These are phyloP conservation scores for Myripristis jacobus DNA, from an alignment of 2,797 vertebrate genomes.

Conservation along the genomic window DNA sequence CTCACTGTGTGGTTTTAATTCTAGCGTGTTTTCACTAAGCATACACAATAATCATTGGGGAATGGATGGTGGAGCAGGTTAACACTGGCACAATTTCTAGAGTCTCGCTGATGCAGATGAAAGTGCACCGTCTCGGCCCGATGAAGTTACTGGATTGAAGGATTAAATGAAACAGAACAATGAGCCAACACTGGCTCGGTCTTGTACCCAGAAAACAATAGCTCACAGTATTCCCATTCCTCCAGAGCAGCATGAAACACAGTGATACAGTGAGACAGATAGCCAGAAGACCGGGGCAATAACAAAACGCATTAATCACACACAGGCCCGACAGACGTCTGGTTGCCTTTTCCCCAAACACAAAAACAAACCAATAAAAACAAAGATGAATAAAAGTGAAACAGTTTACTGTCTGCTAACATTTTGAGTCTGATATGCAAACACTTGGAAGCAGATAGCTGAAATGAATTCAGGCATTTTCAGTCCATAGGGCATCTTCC, in stretches of 20 bases:
- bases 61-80: neutral
- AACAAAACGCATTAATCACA: slow-evolving; percentile 44
- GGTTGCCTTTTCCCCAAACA: slow-evolving; percentile 10
- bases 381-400: neutral
- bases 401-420: slow-evolving; percentile 17
- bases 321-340: slow-evolving; percentile 17
- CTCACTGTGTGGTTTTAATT: slow-evolving; percentile 24
- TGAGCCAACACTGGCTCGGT: slow-evolving; percentile 18
- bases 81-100: slow-evolving; percentile 13
- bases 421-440: slow-evolving; percentile 13
- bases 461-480: neutral
- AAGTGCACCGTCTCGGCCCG: neutral
- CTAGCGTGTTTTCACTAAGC: neutral
- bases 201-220: slow-evolving; percentile 31
- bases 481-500: neutral
- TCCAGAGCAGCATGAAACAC: slow-evolving; percentile 11
- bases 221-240: slow-evolving; percentile 12
- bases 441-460: slow-evolving; percentile 17
- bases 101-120: slow-evolving; percentile 27
- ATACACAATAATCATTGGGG: neutral
- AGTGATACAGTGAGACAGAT: slow-evolving; percentile 25
- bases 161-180: slow-evolving; percentile 54
- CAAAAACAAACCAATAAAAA: neutral
- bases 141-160: slow-evolving; percentile 46
- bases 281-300: slow-evolving; percentile 26